Base-by-base conservation (phyloP, 2,888 invertebrate genomes). In the Prosapia bicincta region DNA sequence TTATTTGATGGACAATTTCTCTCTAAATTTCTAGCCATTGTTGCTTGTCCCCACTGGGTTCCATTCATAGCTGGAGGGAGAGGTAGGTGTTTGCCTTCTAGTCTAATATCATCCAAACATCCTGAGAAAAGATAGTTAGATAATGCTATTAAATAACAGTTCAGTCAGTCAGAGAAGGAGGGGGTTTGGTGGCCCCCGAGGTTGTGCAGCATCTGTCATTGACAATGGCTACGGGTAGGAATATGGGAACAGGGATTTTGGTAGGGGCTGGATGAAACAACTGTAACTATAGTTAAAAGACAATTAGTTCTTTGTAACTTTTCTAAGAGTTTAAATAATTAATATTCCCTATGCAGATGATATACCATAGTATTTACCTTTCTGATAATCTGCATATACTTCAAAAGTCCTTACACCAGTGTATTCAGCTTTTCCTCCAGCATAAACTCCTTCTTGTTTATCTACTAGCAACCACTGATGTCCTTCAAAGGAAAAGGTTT, bases 361-460 rank as follows among this genome's bases (percentile, higher is more conserved):
- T n/a, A n/a, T n/a, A n/a, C n/a, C n/a, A n/a, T n/a, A n/a, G n/a
- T n/a, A n/a, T n/a, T n/a, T 89, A 88, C 96, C 95, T 88, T 97
- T 96, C 83, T 96, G 95, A 85, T 95, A 97, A 85, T 97, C 97
- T 0, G 95, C 95, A 83, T 96, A 96, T 5, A 97, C 97, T 86
- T 97, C 96, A 83, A 96, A 97, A 0, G 96, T 96, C 77, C 96
- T 87, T 2, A 97, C 96, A 26, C 97, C 97, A 1, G 96, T 96
- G 83, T 97, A 97, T 83, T 97, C 96, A 1, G 97, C 97, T 85
- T 97, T 97, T 20, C 97, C 97, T 74, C 98, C 98, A 0, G 97
- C 96, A 83, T 96, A 97, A 25, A 98, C 96, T 0, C 97, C 96
- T 84, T 96, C 96, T 83, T 97, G 96, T 82, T 96, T 97, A 83